Evolutionary conservation across 2,113 vertebrate species (phyloP).

Genomic region (Taurulus bubalis): DNA sequence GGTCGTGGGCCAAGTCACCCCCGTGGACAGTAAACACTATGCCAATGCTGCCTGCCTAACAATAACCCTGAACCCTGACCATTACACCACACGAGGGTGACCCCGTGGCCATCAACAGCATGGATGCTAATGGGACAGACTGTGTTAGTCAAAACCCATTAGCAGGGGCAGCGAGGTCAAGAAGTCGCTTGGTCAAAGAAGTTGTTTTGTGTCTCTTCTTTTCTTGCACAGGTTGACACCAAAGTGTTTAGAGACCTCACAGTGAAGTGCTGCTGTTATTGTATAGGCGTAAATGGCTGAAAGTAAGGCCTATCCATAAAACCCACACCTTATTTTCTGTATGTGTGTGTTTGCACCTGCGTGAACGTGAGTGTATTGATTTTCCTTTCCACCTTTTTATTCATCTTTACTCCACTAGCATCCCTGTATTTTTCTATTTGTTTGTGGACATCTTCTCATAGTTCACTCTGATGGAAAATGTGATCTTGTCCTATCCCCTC

Average conservation of each 20-base stretch:
- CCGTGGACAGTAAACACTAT: conserved; percentile 62
- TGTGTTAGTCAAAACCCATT: conserved; percentile 70
- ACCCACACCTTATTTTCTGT: conserved; percentile 27
- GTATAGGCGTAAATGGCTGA: conserved; percentile 59
- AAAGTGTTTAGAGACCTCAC: conserved; percentile 45
- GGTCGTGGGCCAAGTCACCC: conserved; percentile 53
- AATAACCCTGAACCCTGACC: conserved; percentile 71
- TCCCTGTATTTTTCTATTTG: conserved; percentile 73
- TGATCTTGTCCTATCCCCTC: conserved; percentile 68
- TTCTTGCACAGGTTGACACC: conserved; percentile 33
- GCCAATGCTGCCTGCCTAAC: conserved; percentile 45
- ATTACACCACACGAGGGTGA: conserved; percentile 50
- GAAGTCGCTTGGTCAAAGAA: conserved; percentile 53
- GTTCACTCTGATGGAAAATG: conserved; percentile 77
- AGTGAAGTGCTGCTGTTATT: conserved; percentile 54
- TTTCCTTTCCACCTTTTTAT: conserved; percentile 57
- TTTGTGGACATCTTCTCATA: conserved; percentile 71
- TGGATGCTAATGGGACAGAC: conserved; percentile 74
- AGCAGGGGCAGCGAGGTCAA: conserved; percentile 54
- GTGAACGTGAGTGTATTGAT: conserved; percentile 60
- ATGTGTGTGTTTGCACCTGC: not conserved
- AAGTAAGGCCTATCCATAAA: conserved; percentile 46
- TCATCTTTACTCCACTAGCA: conserved; percentile 65
- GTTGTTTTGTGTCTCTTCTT: conserved; percentile 47
- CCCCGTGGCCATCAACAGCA: conserved; percentile 46